These are phyloP conservation scores for Scomber scombrus DNA, from an alignment of 2,113 vertebrate species.

Conservation along the genomic window DNA sequence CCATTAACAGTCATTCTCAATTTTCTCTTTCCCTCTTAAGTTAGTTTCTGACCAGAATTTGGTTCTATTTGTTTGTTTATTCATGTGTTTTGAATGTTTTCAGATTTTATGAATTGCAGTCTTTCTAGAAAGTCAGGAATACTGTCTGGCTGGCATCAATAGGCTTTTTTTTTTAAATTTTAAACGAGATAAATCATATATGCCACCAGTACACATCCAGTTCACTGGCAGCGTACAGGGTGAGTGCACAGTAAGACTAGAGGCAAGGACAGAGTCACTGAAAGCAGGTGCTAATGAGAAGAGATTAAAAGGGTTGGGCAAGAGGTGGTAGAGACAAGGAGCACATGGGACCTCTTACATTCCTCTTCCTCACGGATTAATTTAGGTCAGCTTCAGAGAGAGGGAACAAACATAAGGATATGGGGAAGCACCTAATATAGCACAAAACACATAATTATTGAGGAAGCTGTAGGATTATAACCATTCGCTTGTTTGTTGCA, in stretches of 20 bases:
- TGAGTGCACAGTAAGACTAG: neutral
- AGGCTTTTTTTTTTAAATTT: too few species aligned
- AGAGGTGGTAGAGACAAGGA: slow-evolving; percentile 11
- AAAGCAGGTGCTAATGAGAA: neutral
- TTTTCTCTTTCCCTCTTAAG: neutral
- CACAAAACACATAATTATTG: neutral
- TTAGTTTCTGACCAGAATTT: neutral
- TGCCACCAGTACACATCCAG: neutral
- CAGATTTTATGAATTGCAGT: neutral
- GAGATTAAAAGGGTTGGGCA: neutral
- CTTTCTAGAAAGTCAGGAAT: neutral
- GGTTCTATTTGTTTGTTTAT: neutral
- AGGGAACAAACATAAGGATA: neutral
- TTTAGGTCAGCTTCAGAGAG: neutral
- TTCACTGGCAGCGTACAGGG: neutral
- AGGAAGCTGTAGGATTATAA: neutral
- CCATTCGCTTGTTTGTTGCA: neutral
- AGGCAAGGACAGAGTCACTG: neutral
- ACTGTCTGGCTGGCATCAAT: neutral
- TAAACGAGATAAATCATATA: too few species aligned
- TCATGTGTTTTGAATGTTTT: neutral
- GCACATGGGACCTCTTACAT: neutral
- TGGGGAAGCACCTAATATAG: neutral
- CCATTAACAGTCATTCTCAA: slow-evolving; percentile 3
- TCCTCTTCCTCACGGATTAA: slow-evolving; percentile 1